phyloP scores from a whole-genome alignment of 2,797 vertebrate genomes.

The Notoglanidium macrostoma region DNA sequence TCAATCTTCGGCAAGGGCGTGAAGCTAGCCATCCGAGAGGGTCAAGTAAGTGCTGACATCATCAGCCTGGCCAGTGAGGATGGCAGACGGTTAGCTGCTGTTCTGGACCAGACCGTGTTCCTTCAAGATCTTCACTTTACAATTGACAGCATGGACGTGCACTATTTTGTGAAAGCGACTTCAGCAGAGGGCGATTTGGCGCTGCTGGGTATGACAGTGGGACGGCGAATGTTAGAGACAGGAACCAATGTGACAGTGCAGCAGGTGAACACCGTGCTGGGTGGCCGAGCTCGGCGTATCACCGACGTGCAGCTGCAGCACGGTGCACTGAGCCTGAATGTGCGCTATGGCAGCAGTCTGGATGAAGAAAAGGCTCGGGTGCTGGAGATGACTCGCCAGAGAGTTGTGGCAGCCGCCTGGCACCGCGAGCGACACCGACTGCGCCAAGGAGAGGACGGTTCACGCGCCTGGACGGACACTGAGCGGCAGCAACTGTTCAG shows the following conservation, averaged over 20 bases:
- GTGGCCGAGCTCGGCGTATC: conserved; percentile 93
- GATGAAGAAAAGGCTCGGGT: conserved; percentile 92
- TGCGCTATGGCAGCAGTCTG: conserved; percentile 90
- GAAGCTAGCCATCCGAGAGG: conserved; percentile 90
- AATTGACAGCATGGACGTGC: conserved; percentile 85
- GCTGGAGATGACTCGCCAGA: conserved; percentile 89
- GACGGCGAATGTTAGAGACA: conserved; percentile 90
- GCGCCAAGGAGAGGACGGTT: conserved; percentile 92
- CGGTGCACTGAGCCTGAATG: conserved; percentile 83
- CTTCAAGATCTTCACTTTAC: conserved; percentile 94
- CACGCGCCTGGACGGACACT: conserved; percentile 92
- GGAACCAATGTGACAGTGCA: conserved; percentile 96
- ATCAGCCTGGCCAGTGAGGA: conserved; percentile 95
- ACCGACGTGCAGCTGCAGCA: conserved; percentile 93
- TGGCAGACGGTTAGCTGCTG: conserved; percentile 87
- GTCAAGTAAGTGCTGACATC: conserved; percentile 90
- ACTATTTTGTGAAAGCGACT: conserved; percentile 92
- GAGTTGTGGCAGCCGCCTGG: conserved; percentile 89
- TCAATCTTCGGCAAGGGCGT: conserved; percentile 96
- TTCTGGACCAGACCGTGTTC: conserved; percentile 90
- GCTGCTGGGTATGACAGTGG: conserved; percentile 92
- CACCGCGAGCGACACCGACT: conserved; percentile 91
- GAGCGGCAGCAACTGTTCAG: conserved; percentile 94
- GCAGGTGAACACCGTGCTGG: conserved; percentile 91
- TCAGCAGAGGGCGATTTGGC: conserved; percentile 88